phyloP scores from a whole-genome alignment of 2,113 vertebrate species.

The Psittacula cyanocephala region DNA sequence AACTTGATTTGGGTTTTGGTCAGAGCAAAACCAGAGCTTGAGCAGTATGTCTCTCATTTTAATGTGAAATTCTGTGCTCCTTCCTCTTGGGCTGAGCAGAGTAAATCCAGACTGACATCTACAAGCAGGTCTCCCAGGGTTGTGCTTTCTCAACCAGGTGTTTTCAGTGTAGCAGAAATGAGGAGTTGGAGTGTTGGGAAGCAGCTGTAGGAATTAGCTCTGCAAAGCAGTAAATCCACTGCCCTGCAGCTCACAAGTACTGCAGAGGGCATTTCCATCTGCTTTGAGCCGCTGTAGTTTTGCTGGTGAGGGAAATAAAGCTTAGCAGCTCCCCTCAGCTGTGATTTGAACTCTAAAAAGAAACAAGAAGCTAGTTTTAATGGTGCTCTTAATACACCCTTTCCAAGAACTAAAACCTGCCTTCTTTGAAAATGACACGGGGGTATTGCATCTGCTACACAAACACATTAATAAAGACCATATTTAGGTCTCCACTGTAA shows the following conservation, averaged over 20 bases:
- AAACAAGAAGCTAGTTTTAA: neutral
- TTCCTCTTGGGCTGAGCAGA: neutral
- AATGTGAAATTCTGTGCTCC: neutral
- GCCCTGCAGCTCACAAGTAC: neutral
- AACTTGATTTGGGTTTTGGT: neutral
- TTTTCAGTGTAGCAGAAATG: neutral
- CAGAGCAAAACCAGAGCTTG: neutral
- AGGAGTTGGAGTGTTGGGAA: slow-evolving; percentile 1
- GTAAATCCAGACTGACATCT: neutral
- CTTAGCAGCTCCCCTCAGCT: neutral
- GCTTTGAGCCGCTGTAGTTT: neutral
- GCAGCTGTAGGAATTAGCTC: slow-evolving; percentile 37
- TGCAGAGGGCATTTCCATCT: neutral
- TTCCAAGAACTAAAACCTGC: slow-evolving; percentile 30
- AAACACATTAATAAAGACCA: slow-evolving; percentile 47
- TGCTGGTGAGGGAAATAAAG: neutral
- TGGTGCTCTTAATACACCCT: slow-evolving; percentile 22
- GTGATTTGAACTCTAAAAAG: neutral
- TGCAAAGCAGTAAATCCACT: neutral
- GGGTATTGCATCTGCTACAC: slow-evolving; percentile 36
- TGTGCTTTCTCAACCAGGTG: slow-evolving; percentile 29
- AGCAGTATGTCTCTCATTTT: neutral
- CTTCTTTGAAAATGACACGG: slow-evolving; percentile 53
- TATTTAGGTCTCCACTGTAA: neutral
- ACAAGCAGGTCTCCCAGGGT: neutral